A percentile compares a stretch with the other conserved stretches of the same genome.
Conservation (phyloP, 2,797 vertebrate species). For the Cottoperca gobio region DNA sequence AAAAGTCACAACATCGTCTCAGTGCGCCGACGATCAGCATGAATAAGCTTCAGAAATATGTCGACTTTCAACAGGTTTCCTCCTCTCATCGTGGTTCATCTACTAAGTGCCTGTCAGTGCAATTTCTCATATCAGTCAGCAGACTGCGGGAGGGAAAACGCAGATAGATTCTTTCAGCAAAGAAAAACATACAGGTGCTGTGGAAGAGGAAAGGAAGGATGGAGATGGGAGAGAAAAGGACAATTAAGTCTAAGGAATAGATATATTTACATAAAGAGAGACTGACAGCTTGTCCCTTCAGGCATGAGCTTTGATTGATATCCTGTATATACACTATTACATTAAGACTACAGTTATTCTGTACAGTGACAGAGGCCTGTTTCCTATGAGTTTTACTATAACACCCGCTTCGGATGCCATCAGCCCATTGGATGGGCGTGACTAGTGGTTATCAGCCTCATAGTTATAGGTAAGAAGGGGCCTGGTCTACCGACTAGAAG, state of each 20-base stretch:
- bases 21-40: conserved; percentile 17
- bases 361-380: background rate
- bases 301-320: conserved; percentile 10
- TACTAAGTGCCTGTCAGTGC: conserved; percentile 44
- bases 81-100: conserved; percentile 22
- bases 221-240: background rate
- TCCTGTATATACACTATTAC: background rate
- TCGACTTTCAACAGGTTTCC: conserved; percentile 48
- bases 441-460: too few species aligned
- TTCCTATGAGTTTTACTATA: background rate
- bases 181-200: conserved; percentile 59
- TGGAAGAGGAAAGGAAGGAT: conserved; percentile 5
- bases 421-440: too few species aligned
- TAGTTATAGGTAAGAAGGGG: too few species aligned
- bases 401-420: too few species aligned
- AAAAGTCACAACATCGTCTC: conserved; percentile 28
- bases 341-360: background rate
- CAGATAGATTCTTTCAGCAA: conserved; percentile 10
- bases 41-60: conserved; percentile 20
- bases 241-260: background rate
- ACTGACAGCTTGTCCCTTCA: conserved; percentile 2
- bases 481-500: too few species aligned
- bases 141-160: conserved; percentile 31
- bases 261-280: background rate
- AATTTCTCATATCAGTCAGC: conserved; percentile 52